Base-by-base conservation (phyloP, 2,797 vertebrate species). In the Anas capensis region DNA sequence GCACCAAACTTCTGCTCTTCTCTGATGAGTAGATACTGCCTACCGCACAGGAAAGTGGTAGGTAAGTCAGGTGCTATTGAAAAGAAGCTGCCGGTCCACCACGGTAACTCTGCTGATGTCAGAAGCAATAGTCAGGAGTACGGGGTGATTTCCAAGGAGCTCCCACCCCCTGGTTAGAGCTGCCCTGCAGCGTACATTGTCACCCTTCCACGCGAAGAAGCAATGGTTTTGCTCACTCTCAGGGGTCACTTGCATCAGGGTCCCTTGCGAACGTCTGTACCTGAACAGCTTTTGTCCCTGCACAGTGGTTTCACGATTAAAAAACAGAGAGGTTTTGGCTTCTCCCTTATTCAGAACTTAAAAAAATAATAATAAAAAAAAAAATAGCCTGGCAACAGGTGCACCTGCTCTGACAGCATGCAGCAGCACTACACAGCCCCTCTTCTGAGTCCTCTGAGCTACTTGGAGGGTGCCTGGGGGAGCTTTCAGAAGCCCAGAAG, bases 21-120 rank as follows among this genome's bases (percentile, higher is more conserved):
- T 79, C 80, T 57, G 66, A 76, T 33, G 31, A 90, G 73, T 36
- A 82, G 61, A 79, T 21, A 68, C 24, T 57, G 24, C 46, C 36
- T 42, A 7, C 65, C 88, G 69, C 62, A 56, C 15, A 46, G 54
- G 26, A 85, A 91, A 75, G 77, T 9, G 36, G n/a, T 71, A 91
- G 44, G 6, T 14, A 66, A 53, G 31, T 76, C 73, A 72, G 3
- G 23, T 40, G 48, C 58, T 82, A 23, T 4, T 66, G 38, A 46
- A 92, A 76, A 80, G 20, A 85, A 89, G 42, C 58, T 34, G 18
- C 53, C 42, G 80, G n/a, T 54, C 88, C 84, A 82, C 15, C 34
- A 33, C 34, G 13, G 19, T 40, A 90, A 72, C 46, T 65, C 80
- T 65, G 64, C 31, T 40, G 48, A 48, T 38, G 29, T 88, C 31